These are phyloP conservation scores for Catotricha subobsoleta DNA, from an alignment of 2,888 invertebrate genomes.

Conservation along the genomic window DNA sequence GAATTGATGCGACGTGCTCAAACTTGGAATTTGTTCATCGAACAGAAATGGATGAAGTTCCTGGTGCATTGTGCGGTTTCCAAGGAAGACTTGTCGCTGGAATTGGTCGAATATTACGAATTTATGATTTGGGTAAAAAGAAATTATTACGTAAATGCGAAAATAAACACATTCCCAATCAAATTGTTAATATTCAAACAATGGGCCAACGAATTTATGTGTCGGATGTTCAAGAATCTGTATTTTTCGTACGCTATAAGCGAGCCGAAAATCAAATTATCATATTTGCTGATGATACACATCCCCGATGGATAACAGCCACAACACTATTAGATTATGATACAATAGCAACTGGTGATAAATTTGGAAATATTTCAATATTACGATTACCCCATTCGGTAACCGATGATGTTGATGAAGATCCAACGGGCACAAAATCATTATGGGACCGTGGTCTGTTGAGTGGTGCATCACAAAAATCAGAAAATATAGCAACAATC, in stretches of 20 bases:
- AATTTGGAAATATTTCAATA: constrained; percentile 91
- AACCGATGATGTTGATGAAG: constrained; percentile 96
- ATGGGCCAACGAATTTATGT: constrained; percentile 90
- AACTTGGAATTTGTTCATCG: constrained; percentile 83
- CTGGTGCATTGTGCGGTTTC: constrained; percentile 73
- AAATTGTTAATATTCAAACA: constrained; percentile 82
- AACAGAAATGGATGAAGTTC: constrained; percentile 83
- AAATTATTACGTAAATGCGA: constrained; percentile 95
- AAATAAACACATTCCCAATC: constrained; percentile 90
- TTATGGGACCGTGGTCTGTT: constrained; percentile 86
- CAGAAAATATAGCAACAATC: constrained; percentile 81
- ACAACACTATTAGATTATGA: constrained; percentile 88
- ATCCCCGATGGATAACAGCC: constrained; percentile 90
- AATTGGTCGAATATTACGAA: constrained; percentile 74
- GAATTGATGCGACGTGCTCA: constrained; percentile 54
- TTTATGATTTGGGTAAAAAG: constrained; percentile 94
- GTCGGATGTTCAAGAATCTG: constrained; percentile 90
- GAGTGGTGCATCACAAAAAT: constrained; percentile 95
- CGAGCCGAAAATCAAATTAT: constrained; percentile 92
- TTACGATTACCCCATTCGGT: constrained; percentile 79
- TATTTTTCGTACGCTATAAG: constrained; percentile 89
- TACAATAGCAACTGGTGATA: constrained; percentile 90
- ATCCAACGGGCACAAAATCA: constrained; percentile 96
- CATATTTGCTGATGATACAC: constrained; percentile 95
- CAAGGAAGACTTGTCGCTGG: constrained; percentile 85